Conservation (phyloP, 1,140 invertebrate species). For the Drosophila willistoni region DNA sequence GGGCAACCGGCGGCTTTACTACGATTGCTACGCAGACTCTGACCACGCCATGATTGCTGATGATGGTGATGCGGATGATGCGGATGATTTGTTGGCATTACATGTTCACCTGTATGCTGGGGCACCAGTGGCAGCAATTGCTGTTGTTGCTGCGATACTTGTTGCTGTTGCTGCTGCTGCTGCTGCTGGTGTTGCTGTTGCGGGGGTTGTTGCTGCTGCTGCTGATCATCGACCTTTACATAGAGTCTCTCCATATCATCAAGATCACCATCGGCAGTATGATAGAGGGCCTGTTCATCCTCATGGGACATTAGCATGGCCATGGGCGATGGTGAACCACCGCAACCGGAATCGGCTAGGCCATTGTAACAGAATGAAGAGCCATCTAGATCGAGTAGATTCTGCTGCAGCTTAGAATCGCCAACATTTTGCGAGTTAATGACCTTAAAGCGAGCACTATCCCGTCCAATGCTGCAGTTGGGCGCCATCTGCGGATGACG, state of each 20-base stretch:
- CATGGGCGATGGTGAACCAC: slow-evolving; percentile 78
- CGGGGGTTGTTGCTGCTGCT: slow-evolving; percentile 62
- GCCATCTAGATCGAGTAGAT: slow-evolving; percentile 72
- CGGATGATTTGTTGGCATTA: slow-evolving; percentile 13
- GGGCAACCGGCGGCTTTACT: slow-evolving; percentile 40
- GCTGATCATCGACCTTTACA: slow-evolving; percentile 76
- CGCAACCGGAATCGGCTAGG: slow-evolving; percentile 76
- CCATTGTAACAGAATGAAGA: slow-evolving; percentile 78
- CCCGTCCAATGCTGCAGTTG: slow-evolving; percentile 66
- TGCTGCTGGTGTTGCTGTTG: slow-evolving; percentile 54
- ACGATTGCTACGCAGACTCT: slow-evolving; percentile 53
- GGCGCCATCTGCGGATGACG: slow-evolving; percentile 65
- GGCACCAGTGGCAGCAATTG: slow-evolving; percentile 46
- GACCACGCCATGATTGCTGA: slow-evolving; percentile 62
- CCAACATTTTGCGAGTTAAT: slow-evolving; percentile 26
- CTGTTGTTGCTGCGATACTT: slow-evolving; percentile 25
- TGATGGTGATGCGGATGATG: slow-evolving; percentile 25
- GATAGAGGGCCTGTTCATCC: slow-evolving; percentile 76
- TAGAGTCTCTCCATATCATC: slow-evolving; percentile 79
- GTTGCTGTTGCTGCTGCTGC: slow-evolving; percentile 28
- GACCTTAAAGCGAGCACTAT: slow-evolving; percentile 75
- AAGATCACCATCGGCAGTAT: slow-evolving; percentile 76
- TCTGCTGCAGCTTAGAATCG: slow-evolving; percentile 64
- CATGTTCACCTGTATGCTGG: slow-evolving; percentile 35
- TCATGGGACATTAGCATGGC: slow-evolving; percentile 81